These are phyloP conservation scores for Chironomus tepperi DNA, from an alignment of 1,140 invertebrate genomes.

Conservation along the genomic window DNA sequence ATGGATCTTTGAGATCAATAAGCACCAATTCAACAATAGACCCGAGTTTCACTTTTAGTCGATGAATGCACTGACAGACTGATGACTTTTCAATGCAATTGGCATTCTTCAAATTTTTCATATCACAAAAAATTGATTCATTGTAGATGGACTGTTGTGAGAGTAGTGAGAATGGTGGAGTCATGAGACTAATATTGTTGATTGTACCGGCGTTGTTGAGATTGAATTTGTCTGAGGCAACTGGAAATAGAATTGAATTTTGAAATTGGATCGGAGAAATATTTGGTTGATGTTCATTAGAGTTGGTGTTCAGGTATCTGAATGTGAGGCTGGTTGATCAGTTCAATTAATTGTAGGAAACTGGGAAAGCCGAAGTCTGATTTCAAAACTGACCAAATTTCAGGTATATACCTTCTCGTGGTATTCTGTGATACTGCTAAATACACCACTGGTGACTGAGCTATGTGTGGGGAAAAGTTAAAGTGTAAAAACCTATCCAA, in stretches of 20 bases:
- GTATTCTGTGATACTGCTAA: too few species aligned
- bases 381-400: too few species aligned
- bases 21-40: constrained; percentile 36
- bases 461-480: too few species aligned
- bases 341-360: too few species aligned
- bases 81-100: constrained; percentile 27
- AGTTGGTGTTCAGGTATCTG: too few species aligned
- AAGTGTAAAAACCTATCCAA: too few species aligned
- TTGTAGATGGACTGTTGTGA: constrained; percentile 44
- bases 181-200: constrained; percentile 50
- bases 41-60: constrained; percentile 27
- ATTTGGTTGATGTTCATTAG: too few species aligned
- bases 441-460: too few species aligned
- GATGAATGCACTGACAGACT: constrained; percentile 27
- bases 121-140: constrained; percentile 33
- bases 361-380: too few species aligned
- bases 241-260: neutral
- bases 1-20: constrained; percentile 32
- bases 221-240: constrained; percentile 26
- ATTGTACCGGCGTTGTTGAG: constrained; percentile 36
- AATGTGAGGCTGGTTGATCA: too few species aligned
- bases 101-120: constrained; percentile 23
- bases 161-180: constrained; percentile 50
- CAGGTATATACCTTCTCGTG: too few species aligned
- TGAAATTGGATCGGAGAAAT: too few species aligned